A percentile compares a stretch with the other conserved stretches of the same genome.
Conservation (phyloP, 2,888 invertebrate genomes). For the Agrypnus murinus region DNA sequence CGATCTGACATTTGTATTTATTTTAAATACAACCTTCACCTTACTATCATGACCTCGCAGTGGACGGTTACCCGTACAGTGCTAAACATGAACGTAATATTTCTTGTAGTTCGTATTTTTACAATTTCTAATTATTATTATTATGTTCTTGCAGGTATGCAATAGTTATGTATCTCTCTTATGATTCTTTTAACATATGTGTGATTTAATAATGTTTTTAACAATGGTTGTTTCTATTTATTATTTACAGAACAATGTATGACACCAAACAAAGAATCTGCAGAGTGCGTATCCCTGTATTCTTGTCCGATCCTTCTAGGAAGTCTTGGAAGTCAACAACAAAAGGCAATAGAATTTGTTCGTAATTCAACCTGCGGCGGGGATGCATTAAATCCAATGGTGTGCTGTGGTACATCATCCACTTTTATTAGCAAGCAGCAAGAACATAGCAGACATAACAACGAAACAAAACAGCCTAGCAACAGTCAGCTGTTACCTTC, state of each 20-base stretch:
- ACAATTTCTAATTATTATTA: no score
- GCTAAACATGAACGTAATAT: no score
- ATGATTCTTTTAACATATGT: no score
- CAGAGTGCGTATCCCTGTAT: conserved; percentile 6
- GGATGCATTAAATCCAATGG: neutral
- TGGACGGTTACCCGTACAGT: no score
- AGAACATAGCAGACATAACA: neutral
- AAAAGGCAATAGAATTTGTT: neutral
- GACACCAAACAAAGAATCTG: conserved; percentile 14
- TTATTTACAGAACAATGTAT: conserved; percentile 15
- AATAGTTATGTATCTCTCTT: no score
- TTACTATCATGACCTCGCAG: no score
- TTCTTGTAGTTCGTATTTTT: no score
- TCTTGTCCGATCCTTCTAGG: neutral
- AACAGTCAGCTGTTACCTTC: neutral
- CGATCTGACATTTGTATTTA: no score
- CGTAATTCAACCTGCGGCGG: conserved; percentile 10
- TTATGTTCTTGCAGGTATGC: no score
- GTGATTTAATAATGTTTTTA: no score
- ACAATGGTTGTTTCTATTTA: no score
- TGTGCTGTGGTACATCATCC: conserved; percentile 3
- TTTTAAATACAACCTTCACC: no score
- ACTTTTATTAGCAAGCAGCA: neutral
- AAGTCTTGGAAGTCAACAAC: neutral
- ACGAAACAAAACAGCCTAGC: neutral